Evolutionary conservation across 2,888 invertebrate genomes (phyloP).

Genomic region (Diplazon laetatorius): DNA sequence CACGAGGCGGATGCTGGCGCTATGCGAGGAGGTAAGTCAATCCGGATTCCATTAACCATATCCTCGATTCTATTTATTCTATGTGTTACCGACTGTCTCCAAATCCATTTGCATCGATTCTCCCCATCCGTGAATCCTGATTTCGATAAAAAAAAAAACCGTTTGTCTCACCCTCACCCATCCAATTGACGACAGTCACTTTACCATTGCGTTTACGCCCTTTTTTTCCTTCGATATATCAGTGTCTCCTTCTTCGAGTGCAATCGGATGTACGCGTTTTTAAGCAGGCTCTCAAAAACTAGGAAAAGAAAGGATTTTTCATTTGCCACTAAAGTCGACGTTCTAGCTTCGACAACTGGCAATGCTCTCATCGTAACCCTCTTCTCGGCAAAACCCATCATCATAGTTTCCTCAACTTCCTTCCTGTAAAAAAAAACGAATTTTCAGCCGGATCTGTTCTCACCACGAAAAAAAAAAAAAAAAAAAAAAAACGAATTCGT

Average conservation of each 20-base stretch:
- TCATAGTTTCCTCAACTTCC: neutral
- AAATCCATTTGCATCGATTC: slow-evolving; percentile 51
- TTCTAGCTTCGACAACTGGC: no score
- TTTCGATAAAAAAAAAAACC: slow-evolving; percentile 1
- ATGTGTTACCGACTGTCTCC: slow-evolving; percentile 50
- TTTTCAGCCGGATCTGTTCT: neutral
- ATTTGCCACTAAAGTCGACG: neutral
- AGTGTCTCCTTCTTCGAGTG: no score
- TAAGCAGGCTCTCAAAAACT: slow-evolving; percentile 24
- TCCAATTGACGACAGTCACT: neutral
- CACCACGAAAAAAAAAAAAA: neutral
- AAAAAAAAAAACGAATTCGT: neutral
- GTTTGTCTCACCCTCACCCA: neutral
- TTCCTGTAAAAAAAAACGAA: slow-evolving; percentile 18
- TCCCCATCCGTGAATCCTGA: slow-evolving; percentile 34
- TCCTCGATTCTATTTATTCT: slow-evolving; percentile 51
- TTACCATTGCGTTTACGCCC: neutral
- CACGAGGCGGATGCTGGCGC: slow-evolving; percentile 94
- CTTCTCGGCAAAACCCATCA: no score
- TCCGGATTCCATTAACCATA: slow-evolving; percentile 53
- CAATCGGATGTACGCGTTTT: no score
- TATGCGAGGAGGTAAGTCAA: slow-evolving; percentile 95
- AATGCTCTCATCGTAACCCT: no score
- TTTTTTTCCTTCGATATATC: no score
- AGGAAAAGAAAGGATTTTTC: slow-evolving; percentile 50